Evolutionary conservation across 2,113 vertebrate species (phyloP), one percentile per base, ranked within the genome.

Genomic region (Ursus arctos): DNA sequence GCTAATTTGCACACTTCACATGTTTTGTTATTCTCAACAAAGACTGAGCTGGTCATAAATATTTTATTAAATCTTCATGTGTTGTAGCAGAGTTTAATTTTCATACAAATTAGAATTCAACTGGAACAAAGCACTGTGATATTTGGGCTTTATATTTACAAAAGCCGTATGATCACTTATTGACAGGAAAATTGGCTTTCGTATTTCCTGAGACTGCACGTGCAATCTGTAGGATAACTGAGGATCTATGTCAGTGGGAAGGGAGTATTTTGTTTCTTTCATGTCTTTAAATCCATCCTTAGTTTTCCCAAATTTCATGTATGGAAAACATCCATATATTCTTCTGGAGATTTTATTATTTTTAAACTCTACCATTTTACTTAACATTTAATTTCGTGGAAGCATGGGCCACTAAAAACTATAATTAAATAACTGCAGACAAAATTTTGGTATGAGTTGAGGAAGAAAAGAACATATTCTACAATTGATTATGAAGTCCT

Each of bases 1-100:
- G 16, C 49, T 92, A 77, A 97, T 97, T 96, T 97, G 81, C 94
- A 96, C 36, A 96, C 59, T 36, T 90, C 28, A 57, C 51, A 91
- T 72, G 77, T 97, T 96, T 94, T 79, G 19, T 74, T 93, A 90
- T 82, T 94, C 80, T 94, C 76, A 72, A 87, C 87, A 40, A 72
- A 93, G 91, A 88, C 71, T 33, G 9, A 94, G 71, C n/a, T n/a
- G 14, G 74, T 95, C 93, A 98, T 97, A 96, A 95, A 98, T 97
- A 97, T 96, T 97, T 97, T 96, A 98, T 96, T 92, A 98, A 97
- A 82, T 85, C 55, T 80, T 92, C 26, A 91, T 65, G 55, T 72
- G 65, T 74, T 92, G 26, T 65, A 92, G 77, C 87, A 59, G 71
- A 89, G 74, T 88, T 96, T 95, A 90, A 92, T 96, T 93, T 98